These are phyloP conservation scores for Alloplasta piceator DNA, from an alignment of 2,888 invertebrate genomes.

Conservation along the genomic window DNA sequence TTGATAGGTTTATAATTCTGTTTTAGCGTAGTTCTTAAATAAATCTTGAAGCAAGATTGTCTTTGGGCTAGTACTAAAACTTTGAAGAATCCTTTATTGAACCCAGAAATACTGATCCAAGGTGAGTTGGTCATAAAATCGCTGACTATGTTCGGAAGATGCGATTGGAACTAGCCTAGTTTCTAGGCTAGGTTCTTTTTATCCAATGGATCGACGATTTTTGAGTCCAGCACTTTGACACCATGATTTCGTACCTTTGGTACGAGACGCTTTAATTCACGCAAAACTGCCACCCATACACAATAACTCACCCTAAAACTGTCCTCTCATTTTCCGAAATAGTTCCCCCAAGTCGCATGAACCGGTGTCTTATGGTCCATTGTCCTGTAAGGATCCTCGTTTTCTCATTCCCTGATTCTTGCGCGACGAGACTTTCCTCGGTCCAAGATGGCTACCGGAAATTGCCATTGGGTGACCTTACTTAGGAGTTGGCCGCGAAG, in stretches of 20 bases:
- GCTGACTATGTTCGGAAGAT: too few relatives aligned
- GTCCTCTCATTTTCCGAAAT: constrained; percentile 20
- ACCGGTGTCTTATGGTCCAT: not conserved
- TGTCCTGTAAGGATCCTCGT: not conserved
- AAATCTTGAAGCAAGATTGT: too few relatives aligned
- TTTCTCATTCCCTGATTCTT: constrained; percentile 28
- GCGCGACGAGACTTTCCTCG: constrained; percentile 43
- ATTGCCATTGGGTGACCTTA: constrained; percentile 82
- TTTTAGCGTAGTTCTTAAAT: too few relatives aligned
- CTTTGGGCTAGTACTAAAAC: too few relatives aligned
- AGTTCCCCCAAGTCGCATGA: constrained; percentile 1
- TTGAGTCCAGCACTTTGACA: not conserved
- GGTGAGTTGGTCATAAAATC: not conserved
- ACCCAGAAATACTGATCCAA: not conserved
- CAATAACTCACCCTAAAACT: not conserved
- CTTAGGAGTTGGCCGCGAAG: constrained; percentile 74
- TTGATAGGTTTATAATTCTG: too few relatives aligned
- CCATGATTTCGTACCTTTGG: not conserved
- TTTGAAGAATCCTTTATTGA: not conserved
- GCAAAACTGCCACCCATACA: constrained; percentile 18
- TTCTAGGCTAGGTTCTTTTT: too few relatives aligned
- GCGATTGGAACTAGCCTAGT: too few relatives aligned
- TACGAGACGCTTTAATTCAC: constrained; percentile 32
- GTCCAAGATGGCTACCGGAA: constrained; percentile 82
- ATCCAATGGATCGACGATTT: too few relatives aligned